These are phyloP conservation scores for Vanessa cardui DNA, from an alignment of 2,888 invertebrate species.

Conservation along the genomic window DNA sequence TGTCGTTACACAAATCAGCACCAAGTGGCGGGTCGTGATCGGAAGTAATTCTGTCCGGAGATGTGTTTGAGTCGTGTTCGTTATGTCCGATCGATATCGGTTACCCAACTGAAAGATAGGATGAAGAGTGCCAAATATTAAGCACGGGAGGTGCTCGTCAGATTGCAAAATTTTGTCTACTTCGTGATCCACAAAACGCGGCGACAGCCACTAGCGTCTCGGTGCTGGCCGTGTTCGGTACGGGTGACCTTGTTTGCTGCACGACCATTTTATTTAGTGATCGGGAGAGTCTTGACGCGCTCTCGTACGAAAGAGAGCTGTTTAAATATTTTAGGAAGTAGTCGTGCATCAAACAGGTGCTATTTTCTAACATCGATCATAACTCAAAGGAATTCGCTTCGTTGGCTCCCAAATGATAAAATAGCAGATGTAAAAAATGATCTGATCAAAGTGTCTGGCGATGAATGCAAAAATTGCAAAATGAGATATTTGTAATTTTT, in stretches of 20 bases:
- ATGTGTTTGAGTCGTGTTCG: slow-evolving; percentile 56
- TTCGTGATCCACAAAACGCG: slow-evolving; percentile 67
- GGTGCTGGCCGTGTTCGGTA: slow-evolving; percentile 55
- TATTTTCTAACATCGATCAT: slow-evolving; percentile 69
- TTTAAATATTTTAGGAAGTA: not conserved
- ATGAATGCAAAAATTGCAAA: slow-evolving; percentile 52
- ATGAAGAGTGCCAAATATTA: slow-evolving; percentile 77
- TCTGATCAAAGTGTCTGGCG: slow-evolving; percentile 54
- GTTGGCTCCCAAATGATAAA: slow-evolving; percentile 81
- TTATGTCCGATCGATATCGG: slow-evolving; percentile 52
- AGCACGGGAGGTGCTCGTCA: slow-evolving; percentile 80
- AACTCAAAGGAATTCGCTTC: slow-evolving; percentile 60
- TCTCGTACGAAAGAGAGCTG: not conserved
- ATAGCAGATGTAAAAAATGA: slow-evolving; percentile 63
- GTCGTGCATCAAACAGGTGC: slow-evolving; percentile 56
- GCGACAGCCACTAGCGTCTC: slow-evolving; percentile 56
- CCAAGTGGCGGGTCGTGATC: slow-evolving; percentile 44
- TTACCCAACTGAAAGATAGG: slow-evolving; percentile 62
- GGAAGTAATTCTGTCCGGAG: slow-evolving; percentile 42
- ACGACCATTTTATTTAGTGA: slow-evolving; percentile 10
- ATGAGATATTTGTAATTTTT: slow-evolving; percentile 44
- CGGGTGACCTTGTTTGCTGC: slow-evolving; percentile 53
- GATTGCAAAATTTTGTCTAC: slow-evolving; percentile 75
- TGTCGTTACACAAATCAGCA: slow-evolving; percentile 53
- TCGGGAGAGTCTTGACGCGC: not conserved